Conservation (phyloP, 2,113 vertebrate genomes). For the Corydoras sp. region DNA sequence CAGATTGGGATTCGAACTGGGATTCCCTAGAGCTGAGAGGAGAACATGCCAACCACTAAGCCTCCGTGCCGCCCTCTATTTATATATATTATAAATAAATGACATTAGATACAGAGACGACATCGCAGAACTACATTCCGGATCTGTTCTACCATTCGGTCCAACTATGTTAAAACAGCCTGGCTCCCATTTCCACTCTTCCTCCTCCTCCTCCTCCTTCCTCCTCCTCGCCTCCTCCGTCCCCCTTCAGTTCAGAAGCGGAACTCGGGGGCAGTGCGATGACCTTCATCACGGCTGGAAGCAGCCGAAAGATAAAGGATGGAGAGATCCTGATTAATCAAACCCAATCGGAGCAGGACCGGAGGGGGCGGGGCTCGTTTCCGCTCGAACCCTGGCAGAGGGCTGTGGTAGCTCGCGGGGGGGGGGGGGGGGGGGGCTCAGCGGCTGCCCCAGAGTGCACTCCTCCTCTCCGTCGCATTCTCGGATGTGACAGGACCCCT, state of each 20-base stretch:
- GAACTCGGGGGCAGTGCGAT: slow-evolving; percentile 16
- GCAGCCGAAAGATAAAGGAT: slow-evolving; percentile 31
- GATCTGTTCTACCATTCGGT: background rate
- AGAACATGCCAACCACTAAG: too few relatives aligned
- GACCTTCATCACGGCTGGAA: slow-evolving; percentile 27
- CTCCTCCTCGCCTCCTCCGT: background rate
- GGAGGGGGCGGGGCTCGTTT: background rate
- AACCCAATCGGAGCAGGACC: slow-evolving; percentile 22
- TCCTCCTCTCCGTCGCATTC: slow-evolving; percentile 46
- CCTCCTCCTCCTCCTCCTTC: background rate
- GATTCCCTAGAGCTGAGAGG: too few relatives aligned
- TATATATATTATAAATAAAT: too few relatives aligned
- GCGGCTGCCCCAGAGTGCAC: slow-evolving; percentile 43
- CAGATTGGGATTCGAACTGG: too few relatives aligned
- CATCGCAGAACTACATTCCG: too few relatives aligned
- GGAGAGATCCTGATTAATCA: slow-evolving; percentile 40
- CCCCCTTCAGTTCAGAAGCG: background rate
- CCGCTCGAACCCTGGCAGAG: background rate
- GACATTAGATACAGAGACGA: too few relatives aligned
- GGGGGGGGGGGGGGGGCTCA: slow-evolving; percentile 34
- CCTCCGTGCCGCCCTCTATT: too few relatives aligned
- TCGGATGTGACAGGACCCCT: slow-evolving; percentile 52
- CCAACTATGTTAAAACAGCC: background rate
- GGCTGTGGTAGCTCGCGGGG: slow-evolving; percentile 29
- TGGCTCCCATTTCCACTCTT: background rate